Evolutionary conservation across 2,797 vertebrate species (phyloP), one percentile per base, ranked within the genome.

Genomic region (Amazonetta brasiliensis): DNA sequence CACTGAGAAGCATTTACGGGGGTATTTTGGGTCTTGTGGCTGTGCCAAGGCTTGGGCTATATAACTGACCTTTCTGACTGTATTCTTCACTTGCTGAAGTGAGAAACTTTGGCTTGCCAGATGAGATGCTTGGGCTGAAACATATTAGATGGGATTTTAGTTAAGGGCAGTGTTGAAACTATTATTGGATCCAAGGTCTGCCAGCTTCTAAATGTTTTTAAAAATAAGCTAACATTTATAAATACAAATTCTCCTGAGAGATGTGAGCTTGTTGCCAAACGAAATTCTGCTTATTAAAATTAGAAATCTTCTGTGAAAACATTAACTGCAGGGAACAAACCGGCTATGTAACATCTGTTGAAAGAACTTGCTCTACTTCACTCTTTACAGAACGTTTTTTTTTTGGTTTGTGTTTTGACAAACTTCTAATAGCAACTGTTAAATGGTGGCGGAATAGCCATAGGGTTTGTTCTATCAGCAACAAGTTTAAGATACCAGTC

Each of bases 151-250:
- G 94, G 62, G 91, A 81, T 52, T 87, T 69, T 82, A 52, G 75
- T 73, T 91, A 78, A 77, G 77, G 92, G 50, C 72, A 63, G 67
- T 63, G 68, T 84, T 94, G 92, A 94, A 89, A 69, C 83, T 91
- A 44, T 91, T 91, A 96, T 59, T 92, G 87, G 95, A 94, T 87
- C 71, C 82, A 77, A 92, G 77, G 83, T 88, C 92, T 95, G 91
- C 77, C 76, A 95, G 63, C 56, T 88, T 91, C 69, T 73, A 79
- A 94, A 95, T 50, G 64, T 86, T 90, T 89, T 95, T 84, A 55
- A 88, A 95, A 96, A 88, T 86, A 86, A 93, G 78, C 74, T 84
- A 88, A 81, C 59, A 13, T 94, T 95, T 95, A 94, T 92, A 97
- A 91, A 90, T 92, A 89, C 66, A 68, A 73, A 91, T 66, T 95